Conservation (phyloP, 2,888 invertebrate species). For the Phytoseiulus persimilis region DNA sequence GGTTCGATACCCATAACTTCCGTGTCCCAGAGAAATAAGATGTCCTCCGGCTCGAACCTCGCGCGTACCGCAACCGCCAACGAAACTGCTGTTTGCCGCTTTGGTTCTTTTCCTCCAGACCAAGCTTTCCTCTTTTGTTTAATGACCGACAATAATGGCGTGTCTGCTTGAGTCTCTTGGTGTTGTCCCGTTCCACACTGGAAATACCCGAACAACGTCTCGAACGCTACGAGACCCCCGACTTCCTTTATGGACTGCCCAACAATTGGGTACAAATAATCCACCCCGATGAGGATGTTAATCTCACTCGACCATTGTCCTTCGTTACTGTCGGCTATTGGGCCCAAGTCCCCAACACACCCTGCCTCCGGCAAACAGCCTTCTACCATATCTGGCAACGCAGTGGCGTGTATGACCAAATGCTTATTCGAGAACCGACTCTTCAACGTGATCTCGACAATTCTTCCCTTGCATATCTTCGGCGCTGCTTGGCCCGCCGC, state of each 20-base stretch:
- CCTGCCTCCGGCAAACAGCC: neutral
- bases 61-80: neutral
- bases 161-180: slow-evolving; percentile 50
- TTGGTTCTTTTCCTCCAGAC: neutral
- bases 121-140: neutral
- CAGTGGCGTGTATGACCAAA: neutral
- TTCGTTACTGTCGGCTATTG: neutral
- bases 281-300: neutral
- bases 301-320: neutral
- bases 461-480: neutral
- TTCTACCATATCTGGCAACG: neutral
- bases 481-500: neutral
- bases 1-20: neutral
- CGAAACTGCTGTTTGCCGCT: neutral
- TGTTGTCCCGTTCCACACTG: slow-evolving; percentile 54
- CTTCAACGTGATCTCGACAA: neutral
- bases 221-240: neutral
- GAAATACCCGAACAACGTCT: neutral
- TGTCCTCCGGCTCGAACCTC: neutral
- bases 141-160: slow-evolving; percentile 46
- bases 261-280: neutral
- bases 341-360: neutral
- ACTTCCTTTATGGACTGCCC: neutral
- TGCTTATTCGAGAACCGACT: neutral
- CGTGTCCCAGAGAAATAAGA: neutral